Conservation (phyloP, 2,888 invertebrate species). For the Pachymerium ferrugineum region DNA sequence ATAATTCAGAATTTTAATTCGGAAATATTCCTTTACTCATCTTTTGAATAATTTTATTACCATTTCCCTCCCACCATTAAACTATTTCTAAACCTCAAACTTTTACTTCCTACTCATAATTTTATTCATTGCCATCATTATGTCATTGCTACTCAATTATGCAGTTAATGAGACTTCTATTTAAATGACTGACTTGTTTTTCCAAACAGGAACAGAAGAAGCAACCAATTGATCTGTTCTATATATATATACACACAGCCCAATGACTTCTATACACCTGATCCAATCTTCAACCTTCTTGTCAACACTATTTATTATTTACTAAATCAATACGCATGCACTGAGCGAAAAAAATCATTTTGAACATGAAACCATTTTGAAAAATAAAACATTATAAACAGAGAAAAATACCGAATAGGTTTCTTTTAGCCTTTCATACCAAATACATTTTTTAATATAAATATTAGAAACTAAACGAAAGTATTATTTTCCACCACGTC, state of each 20-base stretch:
- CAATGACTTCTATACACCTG: background rate
- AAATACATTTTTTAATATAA: no score
- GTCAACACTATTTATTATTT: conserved; percentile 20
- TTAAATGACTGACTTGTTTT: background rate
- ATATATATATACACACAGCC: background rate
- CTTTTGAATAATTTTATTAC: no score
- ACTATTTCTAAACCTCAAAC: background rate
- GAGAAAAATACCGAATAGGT: no score
- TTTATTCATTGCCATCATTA: background rate
- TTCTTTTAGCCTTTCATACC: no score
- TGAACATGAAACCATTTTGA: no score
- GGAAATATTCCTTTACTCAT: no score
- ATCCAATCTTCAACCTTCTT: conserved; percentile 9
- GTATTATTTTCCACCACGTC: no score
- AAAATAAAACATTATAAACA: no score
- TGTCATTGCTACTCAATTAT: conserved; percentile 3
- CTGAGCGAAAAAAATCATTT: no score
- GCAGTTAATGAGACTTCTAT: background rate
- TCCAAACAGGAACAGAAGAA: background rate
- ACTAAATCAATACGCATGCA: conserved; percentile 3
- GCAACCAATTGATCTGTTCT: background rate
- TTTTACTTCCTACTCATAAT: background rate
- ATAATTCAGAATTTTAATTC: no score
- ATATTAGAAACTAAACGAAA: no score
- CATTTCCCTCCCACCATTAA: no score